These are phyloP conservation scores for Zaprionus taronus DNA, from an alignment of 1,140 invertebrate genomes.

Conservation along the genomic window DNA sequence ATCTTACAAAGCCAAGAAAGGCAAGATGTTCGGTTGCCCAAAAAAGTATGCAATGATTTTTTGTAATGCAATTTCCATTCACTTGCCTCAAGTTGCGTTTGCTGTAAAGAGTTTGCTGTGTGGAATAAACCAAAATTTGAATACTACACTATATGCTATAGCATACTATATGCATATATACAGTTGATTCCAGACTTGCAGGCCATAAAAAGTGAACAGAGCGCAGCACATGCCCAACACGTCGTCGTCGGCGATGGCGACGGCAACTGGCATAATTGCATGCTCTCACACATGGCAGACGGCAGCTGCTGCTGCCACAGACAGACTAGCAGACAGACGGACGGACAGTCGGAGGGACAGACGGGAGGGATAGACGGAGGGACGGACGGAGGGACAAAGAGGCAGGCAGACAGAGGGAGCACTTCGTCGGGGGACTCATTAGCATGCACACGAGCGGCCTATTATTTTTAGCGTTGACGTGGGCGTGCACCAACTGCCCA, in stretches of 20 bases:
- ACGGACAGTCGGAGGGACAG: neutral
- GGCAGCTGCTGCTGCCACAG: neutral
- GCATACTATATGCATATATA: neutral
- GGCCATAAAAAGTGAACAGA: neutral
- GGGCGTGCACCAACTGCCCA: conserved; percentile 41
- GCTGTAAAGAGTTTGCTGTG: neutral
- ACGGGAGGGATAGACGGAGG: neutral
- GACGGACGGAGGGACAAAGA: neutral
- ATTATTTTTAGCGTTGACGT: conserved; percentile 76
- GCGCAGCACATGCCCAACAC: neutral
- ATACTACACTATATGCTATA: neutral
- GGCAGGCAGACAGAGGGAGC: neutral
- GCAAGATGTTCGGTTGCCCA: neutral
- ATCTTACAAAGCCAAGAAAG: no score
- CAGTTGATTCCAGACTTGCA: neutral
- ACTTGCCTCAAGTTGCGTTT: neutral
- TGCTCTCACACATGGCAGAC: conserved; percentile 42
- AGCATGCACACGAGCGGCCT: conserved; percentile 79
- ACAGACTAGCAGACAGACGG: neutral
- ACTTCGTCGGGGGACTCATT: conserved; percentile 66
- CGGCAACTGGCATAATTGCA: conserved; percentile 64
- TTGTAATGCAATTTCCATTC: neutral
- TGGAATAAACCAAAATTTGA: neutral
- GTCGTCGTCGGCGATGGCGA: neutral
- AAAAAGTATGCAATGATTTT: neutral